Conservation (phyloP, 2,113 vertebrate genomes). For the Eulemur rufifrons region DNA sequence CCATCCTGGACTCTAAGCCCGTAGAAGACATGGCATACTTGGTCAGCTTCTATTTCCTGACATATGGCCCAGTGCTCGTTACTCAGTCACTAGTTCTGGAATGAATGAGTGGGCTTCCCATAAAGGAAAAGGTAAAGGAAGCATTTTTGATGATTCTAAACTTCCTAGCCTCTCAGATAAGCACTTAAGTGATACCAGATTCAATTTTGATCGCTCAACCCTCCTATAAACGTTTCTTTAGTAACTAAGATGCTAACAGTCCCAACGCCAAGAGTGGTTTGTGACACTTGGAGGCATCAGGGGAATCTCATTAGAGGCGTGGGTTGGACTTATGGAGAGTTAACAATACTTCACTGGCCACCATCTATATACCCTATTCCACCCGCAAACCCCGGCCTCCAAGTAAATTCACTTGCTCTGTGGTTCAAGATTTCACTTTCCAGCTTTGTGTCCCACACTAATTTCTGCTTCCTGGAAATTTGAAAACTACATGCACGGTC, state of each 20-base stretch:
- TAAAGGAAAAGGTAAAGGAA: not conserved
- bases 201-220: not conserved
- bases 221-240: not conserved
- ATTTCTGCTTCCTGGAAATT: not conserved
- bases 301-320: not conserved
- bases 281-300: too few species aligned
- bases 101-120: not conserved
- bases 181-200: not conserved
- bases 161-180: not conserved
- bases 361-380: not conserved
- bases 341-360: not conserved
- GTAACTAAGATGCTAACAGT: not conserved
- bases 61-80: not conserved
- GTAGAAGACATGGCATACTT: not conserved
- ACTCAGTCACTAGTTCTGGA: not conserved
- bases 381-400: not conserved
- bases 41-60: not conserved
- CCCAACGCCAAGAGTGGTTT: not conserved
- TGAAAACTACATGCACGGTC: not conserved
- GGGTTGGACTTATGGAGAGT: not conserved
- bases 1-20: not conserved
- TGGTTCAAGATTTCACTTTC: not conserved
- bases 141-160: not conserved
- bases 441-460: not conserved
- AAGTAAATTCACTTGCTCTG: not conserved